Evolutionary conservation across 2,888 invertebrate species (phyloP).

Genomic region (Oligia strigilis): DNA sequence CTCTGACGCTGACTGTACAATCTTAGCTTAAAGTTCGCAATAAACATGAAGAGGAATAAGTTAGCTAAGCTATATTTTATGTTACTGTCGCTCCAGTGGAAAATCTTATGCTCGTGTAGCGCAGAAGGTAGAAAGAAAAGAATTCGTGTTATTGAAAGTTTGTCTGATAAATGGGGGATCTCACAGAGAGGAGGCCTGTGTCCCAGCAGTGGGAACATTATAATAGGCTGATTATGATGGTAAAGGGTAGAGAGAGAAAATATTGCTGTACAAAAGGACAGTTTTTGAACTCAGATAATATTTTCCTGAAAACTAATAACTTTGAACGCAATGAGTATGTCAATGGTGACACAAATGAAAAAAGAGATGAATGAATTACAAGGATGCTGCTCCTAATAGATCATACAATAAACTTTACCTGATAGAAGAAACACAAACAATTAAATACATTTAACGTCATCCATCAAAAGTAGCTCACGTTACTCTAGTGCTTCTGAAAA

Average conservation of each 20-base stretch:
- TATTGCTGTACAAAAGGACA: background rate
- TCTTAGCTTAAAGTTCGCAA: constrained; percentile 32
- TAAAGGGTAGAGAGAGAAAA: background rate
- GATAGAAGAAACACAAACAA: background rate
- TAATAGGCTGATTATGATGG: too few relatives aligned
- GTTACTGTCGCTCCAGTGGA: background rate
- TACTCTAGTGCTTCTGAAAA: constrained; percentile 44
- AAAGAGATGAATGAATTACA: background rate
- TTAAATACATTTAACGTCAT: constrained; percentile 8
- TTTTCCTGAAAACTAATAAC: background rate
- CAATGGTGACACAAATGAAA: background rate
- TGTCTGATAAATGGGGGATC: background rate
- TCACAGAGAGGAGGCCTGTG: too few relatives aligned
- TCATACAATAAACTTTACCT: background rate
- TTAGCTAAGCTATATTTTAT: constrained; percentile 9
- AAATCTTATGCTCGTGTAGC: background rate
- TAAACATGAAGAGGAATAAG: constrained; percentile 31
- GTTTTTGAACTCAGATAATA: background rate
- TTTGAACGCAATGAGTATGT: background rate
- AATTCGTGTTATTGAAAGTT: background rate
- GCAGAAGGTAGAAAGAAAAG: background rate
- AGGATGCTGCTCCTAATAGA: too few relatives aligned
- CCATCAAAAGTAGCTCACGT: constrained; percentile 19
- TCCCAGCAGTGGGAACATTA: too few relatives aligned
- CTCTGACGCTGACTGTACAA: too few relatives aligned